Base-by-base conservation (phyloP, 2,888 invertebrate genomes). In the Hydraecia micacea region DNA sequence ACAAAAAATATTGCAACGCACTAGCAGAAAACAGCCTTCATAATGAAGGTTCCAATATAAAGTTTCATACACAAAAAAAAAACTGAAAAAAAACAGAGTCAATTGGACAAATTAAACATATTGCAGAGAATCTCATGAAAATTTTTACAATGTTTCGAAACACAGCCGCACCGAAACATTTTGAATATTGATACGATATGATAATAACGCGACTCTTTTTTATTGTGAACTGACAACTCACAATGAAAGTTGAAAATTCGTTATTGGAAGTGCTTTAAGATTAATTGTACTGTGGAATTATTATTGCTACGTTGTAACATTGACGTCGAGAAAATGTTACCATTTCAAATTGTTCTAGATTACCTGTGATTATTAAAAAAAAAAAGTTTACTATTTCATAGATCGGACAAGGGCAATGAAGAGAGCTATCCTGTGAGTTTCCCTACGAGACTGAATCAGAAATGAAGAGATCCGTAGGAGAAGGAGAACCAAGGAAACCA, bases 91-190 rank as follows among this genome's bases (percentile, higher is more conserved):
- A 68, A 55, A 67, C 62, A n/a, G 69, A 76, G 52, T 66, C 65
- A 76, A 80, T 76, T 69, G 82, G 18, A 21, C 65, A 80, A 80
- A 80, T 70, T 66, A 63, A 65, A 75, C 58, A 77, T 73, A 76
- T 75, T 66, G 58, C 58, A 75, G 67, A 55, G 81, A 81, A 74
- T 68, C 62, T 80, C 76, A 49, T 75, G 46, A 49, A 63, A 68
- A 55, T 39, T 46, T 11, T 81, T 46, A 68, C 62, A 68, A 68
- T 63, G 75, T 81, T 75, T 49, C 82, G 76, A 46, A 49, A 75
- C 60, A 42, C 15, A 32, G 52, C 60, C 15, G 42, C 67, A 18
- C 3, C 4, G 67, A 67, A 72, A 63, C 13, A 68, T 81, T 80
- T 55, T 63, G 21, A 55, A 80, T 68, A 68, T 81, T 73, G 75